Conservation (phyloP, 2,797 vertebrate species). For the Sebastes iracundus region DNA sequence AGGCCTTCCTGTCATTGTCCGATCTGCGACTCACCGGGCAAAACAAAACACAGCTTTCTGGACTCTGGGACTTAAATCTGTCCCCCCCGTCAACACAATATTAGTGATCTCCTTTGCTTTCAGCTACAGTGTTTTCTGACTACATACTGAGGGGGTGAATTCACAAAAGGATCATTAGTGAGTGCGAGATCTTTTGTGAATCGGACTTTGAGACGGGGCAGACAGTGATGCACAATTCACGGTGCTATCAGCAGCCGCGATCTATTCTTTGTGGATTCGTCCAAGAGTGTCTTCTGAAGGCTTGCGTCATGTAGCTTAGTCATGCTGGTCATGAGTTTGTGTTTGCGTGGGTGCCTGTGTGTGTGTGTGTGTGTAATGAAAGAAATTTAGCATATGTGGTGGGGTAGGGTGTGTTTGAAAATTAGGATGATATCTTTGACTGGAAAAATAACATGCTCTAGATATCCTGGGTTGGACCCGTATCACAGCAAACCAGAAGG, state of each 20-base stretch:
- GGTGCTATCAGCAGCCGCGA: neutral
- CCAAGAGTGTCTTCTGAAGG: neutral
- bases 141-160: neutral
- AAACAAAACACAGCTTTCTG: constrained; percentile 47
- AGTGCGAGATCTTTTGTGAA: neutral
- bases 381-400: neutral
- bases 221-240: neutral
- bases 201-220: neutral
- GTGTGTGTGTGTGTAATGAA: constrained; percentile 18
- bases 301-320: constrained; percentile 54
- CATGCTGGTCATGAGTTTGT: constrained; percentile 61
- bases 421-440: neutral
- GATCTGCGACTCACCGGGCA: constrained; percentile 14
- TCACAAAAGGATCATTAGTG: neutral
- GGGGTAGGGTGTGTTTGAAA: neutral
- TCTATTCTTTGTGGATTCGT: neutral
- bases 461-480: neutral
- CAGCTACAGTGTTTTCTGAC: constrained; percentile 14
- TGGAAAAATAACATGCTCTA: neutral
- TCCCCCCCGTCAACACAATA: constrained; percentile 7
- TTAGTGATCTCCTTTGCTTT: constrained; percentile 23
- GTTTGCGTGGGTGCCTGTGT: constrained; percentile 21
- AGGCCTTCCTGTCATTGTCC: constrained; percentile 81
- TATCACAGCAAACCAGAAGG: constrained; percentile 3
- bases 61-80: neutral